phyloP scores from a whole-genome alignment of 2,888 invertebrate species.

The Catocala nupta region DNA sequence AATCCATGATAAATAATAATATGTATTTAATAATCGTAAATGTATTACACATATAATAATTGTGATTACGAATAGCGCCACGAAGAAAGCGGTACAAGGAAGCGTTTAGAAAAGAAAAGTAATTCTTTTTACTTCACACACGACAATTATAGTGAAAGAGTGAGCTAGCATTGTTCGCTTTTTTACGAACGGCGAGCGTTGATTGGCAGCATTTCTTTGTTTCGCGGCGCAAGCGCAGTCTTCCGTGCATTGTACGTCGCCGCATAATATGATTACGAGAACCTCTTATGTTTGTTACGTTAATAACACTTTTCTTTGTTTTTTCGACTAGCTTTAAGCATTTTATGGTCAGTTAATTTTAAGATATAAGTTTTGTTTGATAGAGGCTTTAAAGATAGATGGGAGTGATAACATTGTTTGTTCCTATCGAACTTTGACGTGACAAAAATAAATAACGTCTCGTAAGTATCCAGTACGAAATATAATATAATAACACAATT shows the following conservation, averaged over 20 bases:
- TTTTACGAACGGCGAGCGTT: conserved; percentile 63
- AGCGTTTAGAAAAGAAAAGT: conserved; percentile 82
- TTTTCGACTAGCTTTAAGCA: conserved; percentile 29
- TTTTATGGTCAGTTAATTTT: conserved; percentile 49
- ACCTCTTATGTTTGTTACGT: conserved; percentile 47
- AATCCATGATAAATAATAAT: not conserved
- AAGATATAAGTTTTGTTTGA: conserved; percentile 31
- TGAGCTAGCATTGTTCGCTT: conserved; percentile 66
- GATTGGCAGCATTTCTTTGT: conserved; percentile 57
- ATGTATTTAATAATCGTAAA: not conserved
- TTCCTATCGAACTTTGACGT: too few relatives aligned
- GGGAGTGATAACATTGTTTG: not conserved
- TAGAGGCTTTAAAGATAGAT: not conserved
- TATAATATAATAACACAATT: too few relatives aligned
- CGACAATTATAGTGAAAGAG: conserved; percentile 80
- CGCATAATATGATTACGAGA: conserved; percentile 57
- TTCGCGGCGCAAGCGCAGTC: conserved; percentile 51
- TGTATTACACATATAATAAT: conserved; percentile 21
- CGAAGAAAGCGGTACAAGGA: conserved; percentile 72
- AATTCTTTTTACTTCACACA: conserved; percentile 64
- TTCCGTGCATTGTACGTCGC: conserved; percentile 76
- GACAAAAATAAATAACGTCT: too few relatives aligned
- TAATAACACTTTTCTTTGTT: conserved; percentile 44
- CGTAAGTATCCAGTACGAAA: too few relatives aligned
- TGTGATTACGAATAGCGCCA: conserved; percentile 24